Base-by-base conservation (phyloP, 2,888 invertebrate species). In the Prionchulus punctatus region DNA sequence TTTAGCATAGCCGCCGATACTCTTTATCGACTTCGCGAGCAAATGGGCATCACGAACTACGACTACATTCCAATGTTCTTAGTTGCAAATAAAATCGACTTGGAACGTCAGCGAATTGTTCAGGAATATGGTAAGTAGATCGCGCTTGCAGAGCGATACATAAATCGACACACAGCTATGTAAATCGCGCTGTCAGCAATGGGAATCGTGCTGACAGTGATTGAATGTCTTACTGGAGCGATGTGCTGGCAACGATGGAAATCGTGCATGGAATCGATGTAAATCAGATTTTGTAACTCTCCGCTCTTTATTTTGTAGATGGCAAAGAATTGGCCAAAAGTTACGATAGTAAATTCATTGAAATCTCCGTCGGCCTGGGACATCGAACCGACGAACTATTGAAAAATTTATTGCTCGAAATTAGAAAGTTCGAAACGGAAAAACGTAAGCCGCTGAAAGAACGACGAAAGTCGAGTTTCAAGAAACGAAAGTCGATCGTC, bases 271-370 rank as follows among this genome's bases (percentile, higher is more conserved):
- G n/a, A n/a, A n/a, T n/a, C n/a, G n/a, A n/a, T n/a, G n/a, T n/a
- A n/a, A n/a, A n/a, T n/a, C n/a, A n/a, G n/a, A n/a, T n/a, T n/a
- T n/a, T n/a, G n/a, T n/a, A n/a, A n/a, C n/a, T n/a, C n/a, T n/a
- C n/a, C n/a, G n/a, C n/a, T n/a, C 7, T 45, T 21, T 49, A 15
- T 7, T 7, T 49, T 49, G 30, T 30, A 49, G 50, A 49, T 28
- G 50, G 50, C 4, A 28, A 15, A 30, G 50, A 49, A 23, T 26
- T 49, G 30, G 50, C 50, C 30, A 23, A 49, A 49, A 49, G 30
- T 30, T 49, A n/a, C 50, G 50, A 49, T 28, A 28, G 50, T 28
- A 26, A 30, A 28, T 49, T 49, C 23, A 15, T 49, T 4, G 50
- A 49, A 26, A 30, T 23, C 3, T 49, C 50, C 28, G 30, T 49